Evolutionary conservation across 2,113 vertebrate genomes (phyloP), one percentile per base, ranked within the genome.

Genomic region (Grantiella picta): DNA sequence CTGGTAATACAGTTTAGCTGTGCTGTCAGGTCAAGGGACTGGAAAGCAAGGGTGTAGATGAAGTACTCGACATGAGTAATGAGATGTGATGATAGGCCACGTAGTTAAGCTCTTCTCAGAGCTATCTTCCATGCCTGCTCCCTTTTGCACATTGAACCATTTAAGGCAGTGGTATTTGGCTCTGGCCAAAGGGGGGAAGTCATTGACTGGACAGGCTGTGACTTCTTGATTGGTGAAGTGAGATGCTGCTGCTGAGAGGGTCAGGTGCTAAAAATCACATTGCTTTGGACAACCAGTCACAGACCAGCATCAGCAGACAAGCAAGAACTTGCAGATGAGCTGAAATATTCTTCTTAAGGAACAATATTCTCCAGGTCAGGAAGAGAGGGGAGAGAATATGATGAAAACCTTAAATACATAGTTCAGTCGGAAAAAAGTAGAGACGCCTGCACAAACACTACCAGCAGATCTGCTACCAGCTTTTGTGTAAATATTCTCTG

Each of bases 311-410:
- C 31, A 53, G 63, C 0, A 0, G 56, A 42, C 0, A 2, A 85
- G 8, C 28, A 36, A 47, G 36, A 29, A n/a, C 44, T 82, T 44
- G 56, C 27, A 71, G 35, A 64, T 53, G 44, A 76, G 17, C 31
- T 60, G 49, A 47, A 69, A 84, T 8, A 11, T 24, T 71, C 42
- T 38, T 65, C 31, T 70, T 45, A 29, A 50, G n/a, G 23, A 80
- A 54, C 3, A 49, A 45, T 22, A 60, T 40, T 78, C 21, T 6
- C 44, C 4, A 0, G 0, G 2, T 1, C n/a, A 13, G n/a, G 49
- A 84, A 76, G n/a, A 75, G 66, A 65, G 27, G 6, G 23, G 20
- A 89, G 24, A 56, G 28, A 69, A 60, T 5, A 5, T 28, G 38
- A 44, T 17, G 18, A 36, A 70, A 90, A 56, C 27, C 24, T 73